Base-by-base conservation (phyloP, 2,888 invertebrate species). In the Elaeidobius kamerunicus region DNA sequence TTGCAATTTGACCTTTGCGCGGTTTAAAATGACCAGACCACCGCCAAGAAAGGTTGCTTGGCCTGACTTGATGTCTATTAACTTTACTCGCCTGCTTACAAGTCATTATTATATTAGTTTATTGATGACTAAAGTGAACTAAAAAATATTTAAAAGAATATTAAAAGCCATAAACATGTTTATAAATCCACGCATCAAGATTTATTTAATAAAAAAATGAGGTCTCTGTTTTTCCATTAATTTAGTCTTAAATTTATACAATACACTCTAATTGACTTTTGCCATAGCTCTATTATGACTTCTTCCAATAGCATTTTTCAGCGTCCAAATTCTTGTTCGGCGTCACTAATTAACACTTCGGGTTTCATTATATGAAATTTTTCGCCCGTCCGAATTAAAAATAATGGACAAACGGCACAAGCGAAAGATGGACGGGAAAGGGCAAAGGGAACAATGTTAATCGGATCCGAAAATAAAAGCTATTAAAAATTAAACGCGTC, bases 1-100 rank as follows among this genome's bases (percentile, higher is more conserved):
- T 65, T 56, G 66, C 61, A 63, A 67, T 67, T 65, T 67, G 68
- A 67, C 68, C 68, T 68, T 65, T 68, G 19, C 46, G 32, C 36
- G 41, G 20, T 45, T 55, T 49, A 42, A 49, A 50, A 50, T 55
- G 57, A 57, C 60, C 55, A 51, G 52, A 54, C 59, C 55, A 55
- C 55, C 49, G 49, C 56, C 44, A 55, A 60, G 62, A 61, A 60
- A 60, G 59, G 60, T 62, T 47, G 44, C 60, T 55, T 28, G 45
- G 49, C 35, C 49, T 49, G 44, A 44, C 41, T 48, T 48, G 34
- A 32, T 41, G 32, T 20, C 41, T 48, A 17, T 28, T 36, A 36
- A 45, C 36, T 14, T 42, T 35, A 36, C 27, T 23, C 32, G 47
- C 47, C 47, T 39, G 35, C 28, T 39, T 40, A 30, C 40, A 27